Evolutionary conservation across 2,888 invertebrate species (phyloP).

Genomic region (Masnerella sp.): DNA sequence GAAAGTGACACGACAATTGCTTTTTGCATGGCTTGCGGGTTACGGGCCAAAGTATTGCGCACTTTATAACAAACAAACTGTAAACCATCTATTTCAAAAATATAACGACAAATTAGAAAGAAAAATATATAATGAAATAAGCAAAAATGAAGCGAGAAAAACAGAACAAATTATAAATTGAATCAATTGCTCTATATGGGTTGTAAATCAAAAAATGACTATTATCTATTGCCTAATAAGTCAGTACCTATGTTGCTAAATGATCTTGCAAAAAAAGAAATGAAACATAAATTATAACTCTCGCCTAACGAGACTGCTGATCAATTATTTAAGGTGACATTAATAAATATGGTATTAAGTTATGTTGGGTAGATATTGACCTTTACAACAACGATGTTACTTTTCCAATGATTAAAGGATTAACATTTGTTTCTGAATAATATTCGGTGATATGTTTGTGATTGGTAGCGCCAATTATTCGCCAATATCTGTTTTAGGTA

Average conservation of each 20-base stretch:
- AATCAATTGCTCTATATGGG: slow-evolving; percentile 26
- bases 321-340: slow-evolving; percentile 31
- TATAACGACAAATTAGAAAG: slow-evolving; percentile 8
- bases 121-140: slow-evolving; percentile 2
- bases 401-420: slow-evolving; percentile 34
- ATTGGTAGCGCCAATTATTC: slow-evolving; percentile 9
- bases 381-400: slow-evolving; percentile 44
- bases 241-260: slow-evolving; percentile 28
- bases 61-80: slow-evolving; percentile 19
- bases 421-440: slow-evolving; percentile 7
- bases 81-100: background rate
- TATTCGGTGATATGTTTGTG: slow-evolving; percentile 31
- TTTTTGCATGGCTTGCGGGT: slow-evolving; percentile 58
- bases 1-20: slow-evolving; percentile 49
- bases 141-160: slow-evolving; percentile 2
- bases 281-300: slow-evolving; percentile 33
- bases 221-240: slow-evolving; percentile 28
- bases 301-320: slow-evolving; percentile 35
- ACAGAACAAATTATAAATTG: slow-evolving; percentile 6
- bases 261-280: slow-evolving; percentile 17
- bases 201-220: slow-evolving; percentile 33
- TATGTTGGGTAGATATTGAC: slow-evolving; percentile 16
- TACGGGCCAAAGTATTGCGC: slow-evolving; percentile 55
- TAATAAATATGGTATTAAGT: slow-evolving; percentile 26
- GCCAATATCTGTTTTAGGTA: slow-evolving; percentile 20